Conservation (phyloP, 2,113 vertebrate species). For the Bos indicus region DNA sequence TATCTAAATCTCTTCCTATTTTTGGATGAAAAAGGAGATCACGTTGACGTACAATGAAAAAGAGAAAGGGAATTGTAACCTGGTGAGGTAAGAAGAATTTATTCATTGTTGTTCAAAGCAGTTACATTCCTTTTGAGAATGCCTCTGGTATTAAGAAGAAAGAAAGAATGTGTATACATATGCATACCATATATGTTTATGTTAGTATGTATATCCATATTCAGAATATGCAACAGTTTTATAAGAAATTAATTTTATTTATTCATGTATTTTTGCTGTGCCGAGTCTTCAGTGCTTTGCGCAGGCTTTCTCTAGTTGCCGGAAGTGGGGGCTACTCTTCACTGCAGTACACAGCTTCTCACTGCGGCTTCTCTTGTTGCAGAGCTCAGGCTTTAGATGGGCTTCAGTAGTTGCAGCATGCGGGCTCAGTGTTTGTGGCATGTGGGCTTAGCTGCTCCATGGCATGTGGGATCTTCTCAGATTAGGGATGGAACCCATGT, state of each 20-base stretch:
- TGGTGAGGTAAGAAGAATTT: conserved; percentile 40
- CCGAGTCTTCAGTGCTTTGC: fast-evolving
- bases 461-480: background rate
- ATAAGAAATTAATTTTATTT: background rate
- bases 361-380: background rate
- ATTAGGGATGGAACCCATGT: background rate
- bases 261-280: background rate
- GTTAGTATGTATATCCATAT: background rate
- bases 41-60: conserved; percentile 44
- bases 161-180: background rate
- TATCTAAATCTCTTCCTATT: conserved; percentile 55
- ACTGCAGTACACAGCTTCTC: background rate
- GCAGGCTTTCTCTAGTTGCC: background rate
- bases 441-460: background rate
- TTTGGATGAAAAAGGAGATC: conserved; percentile 14
- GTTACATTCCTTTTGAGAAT: background rate
- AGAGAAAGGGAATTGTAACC: conserved; percentile 13
- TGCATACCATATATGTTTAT: background rate
- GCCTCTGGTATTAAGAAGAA: background rate
- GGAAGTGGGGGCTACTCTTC: background rate
- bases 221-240: background rate
- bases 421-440: background rate
- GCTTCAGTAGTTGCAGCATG: background rate
- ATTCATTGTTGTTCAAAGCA: background rate
- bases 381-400: background rate